Base-by-base conservation (phyloP, 2,113 vertebrate genomes). In the Spea bombifrons region DNA sequence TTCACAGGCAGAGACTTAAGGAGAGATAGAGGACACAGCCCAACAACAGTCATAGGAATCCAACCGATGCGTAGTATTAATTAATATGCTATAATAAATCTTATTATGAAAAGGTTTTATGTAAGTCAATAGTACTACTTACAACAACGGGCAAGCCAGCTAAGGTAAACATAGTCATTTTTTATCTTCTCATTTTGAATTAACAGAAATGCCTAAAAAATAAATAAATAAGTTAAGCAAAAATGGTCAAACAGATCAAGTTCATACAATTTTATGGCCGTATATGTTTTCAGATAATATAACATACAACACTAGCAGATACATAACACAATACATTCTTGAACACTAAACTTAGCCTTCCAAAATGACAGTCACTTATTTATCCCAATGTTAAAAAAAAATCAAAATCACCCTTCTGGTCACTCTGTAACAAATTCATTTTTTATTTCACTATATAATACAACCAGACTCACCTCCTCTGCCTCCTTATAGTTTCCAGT, bases 121-220 rank as follows among this genome's bases (percentile, higher is more conserved):
- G 44, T n/a, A 4, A 16, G 13, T 49, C 6, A 69, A 44, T 17
- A 6, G 17, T n/a, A 50, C n/a, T 71, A 94, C 93, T 94, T 93
- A 99, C 97, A 97, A 88, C 97, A 99, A 82, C 97, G 95, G 73
- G 96, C 94, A 85, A 98, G 88, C 95, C 97, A 99, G 88, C 96
- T 97, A 86, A 96, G 92, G 88, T 96, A 99, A 83, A 97, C 87
- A 84, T 95, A 97, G 87, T 99, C 97, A 84, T 88, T 96, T 91
- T 95, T 98, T 88, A 98, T 92, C 93, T 98, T 99, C 85, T 98
- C 96, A 85, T 87, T 98, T 85, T 96, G 96, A 88, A 99, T 97
- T 88, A 97, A 89, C 85, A 97, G 93, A 87, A 99, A 98, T 82
- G 94, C 86, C 97, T 99, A 87, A 69, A 78, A 83, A 86, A 80